A percentile compares a stretch with the other conserved stretches of the same genome.
phyloP scores from a whole-genome alignment of 2,113 vertebrate genomes.

The Plestiodon gilberti region DNA sequence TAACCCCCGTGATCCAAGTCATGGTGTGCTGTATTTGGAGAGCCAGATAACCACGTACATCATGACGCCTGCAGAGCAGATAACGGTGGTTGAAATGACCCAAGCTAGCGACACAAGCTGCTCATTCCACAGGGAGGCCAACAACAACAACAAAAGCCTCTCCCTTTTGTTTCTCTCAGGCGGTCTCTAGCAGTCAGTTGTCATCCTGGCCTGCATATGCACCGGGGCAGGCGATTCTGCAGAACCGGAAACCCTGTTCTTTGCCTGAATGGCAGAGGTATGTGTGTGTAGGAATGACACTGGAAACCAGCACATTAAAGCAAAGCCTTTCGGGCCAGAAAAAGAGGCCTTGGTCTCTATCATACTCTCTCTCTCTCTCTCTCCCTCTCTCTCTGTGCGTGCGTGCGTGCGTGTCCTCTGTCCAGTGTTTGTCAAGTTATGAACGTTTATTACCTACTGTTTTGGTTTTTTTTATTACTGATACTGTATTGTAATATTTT shows the following conservation, averaged over 20 bases:
- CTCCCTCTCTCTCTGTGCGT: too few relatives aligned
- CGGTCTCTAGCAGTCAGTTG: conserved; percentile 45
- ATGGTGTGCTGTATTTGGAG: not conserved
- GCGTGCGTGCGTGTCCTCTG: too few relatives aligned
- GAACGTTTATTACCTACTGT: too few relatives aligned
- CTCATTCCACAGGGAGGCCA: too few relatives aligned
- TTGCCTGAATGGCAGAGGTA: conserved; percentile 23
- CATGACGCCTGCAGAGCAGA: not conserved
- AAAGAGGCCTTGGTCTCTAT: too few relatives aligned
- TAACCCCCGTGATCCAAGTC: not conserved
- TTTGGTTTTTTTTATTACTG: too few relatives aligned
- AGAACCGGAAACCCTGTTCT: conserved; percentile 62
- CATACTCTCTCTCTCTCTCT: not conserved
- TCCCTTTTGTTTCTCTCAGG: conserved; percentile 22
- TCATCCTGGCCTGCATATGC: conserved; percentile 75
- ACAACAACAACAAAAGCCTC: not conserved
- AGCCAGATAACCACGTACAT: not conserved
- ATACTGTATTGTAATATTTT: too few relatives aligned
- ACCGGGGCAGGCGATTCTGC: conserved; percentile 61
- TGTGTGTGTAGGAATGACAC: not conserved
- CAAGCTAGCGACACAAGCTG: not conserved
- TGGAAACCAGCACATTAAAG: not conserved
- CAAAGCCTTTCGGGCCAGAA: not conserved
- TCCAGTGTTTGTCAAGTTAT: too few relatives aligned
- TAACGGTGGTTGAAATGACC: not conserved